Evolutionary conservation across 2,113 vertebrate species (phyloP).

Genomic region (Eonycteris spelaea): DNA sequence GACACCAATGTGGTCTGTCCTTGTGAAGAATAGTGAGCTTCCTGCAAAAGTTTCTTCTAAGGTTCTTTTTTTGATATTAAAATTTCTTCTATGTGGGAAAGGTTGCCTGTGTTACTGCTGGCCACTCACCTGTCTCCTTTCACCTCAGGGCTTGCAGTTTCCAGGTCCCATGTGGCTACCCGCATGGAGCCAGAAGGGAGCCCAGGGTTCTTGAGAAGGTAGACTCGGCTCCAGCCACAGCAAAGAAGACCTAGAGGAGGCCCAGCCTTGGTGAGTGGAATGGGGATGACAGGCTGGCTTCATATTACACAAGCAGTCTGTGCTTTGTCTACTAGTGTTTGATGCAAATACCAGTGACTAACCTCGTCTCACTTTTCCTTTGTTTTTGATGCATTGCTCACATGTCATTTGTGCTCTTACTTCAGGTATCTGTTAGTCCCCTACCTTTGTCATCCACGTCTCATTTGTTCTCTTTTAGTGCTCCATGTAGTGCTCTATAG

Average conservation of each 20-base stretch:
- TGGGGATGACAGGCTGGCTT: neutral
- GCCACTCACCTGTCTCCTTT: neutral
- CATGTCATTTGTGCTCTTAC: neutral
- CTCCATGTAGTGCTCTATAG: neutral
- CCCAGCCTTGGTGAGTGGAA: neutral
- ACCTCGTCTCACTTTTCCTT: too few species aligned
- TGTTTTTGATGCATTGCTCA: neutral
- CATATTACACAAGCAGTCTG: neutral
- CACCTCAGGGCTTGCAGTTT: neutral
- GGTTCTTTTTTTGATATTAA: neutral
- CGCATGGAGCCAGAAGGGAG: neutral
- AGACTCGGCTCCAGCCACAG: neutral
- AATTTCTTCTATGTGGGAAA: neutral
- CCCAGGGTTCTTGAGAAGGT: neutral
- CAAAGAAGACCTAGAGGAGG: neutral
- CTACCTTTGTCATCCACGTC: rapidly evolving
- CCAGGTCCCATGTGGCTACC: neutral
- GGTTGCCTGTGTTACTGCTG: too few species aligned
- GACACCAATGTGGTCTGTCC: neutral
- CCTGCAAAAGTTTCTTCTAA: neutral
- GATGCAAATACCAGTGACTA: too few species aligned
- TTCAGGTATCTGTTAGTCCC: neutral
- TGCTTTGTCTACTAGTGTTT: rapidly evolving
- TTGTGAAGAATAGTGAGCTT: neutral
- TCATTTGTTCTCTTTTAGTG: neutral